A percentile compares a stretch with the other conserved stretches of the same genome.
phyloP scores from a whole-genome alignment of 2,797 vertebrate species.

The Falco biarmicus region DNA sequence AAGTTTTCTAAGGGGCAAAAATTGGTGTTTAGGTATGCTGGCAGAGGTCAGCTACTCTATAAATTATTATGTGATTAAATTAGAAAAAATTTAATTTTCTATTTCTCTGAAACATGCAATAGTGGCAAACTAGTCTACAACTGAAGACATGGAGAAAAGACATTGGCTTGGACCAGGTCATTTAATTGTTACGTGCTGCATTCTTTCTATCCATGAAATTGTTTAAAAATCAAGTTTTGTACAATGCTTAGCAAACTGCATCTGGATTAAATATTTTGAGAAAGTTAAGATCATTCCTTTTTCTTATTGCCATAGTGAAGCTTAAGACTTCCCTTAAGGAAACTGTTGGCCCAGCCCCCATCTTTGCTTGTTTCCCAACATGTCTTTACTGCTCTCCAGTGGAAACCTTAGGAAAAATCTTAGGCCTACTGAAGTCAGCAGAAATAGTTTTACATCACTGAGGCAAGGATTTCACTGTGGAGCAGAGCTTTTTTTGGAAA shows the following conservation, averaged over 20 bases:
- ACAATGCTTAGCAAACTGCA: neutral
- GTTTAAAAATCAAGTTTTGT: conserved; percentile 38
- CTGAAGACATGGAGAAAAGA: neutral
- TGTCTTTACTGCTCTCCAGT: conserved; percentile 68
- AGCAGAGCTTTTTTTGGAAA: neutral
- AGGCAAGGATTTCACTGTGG: neutral
- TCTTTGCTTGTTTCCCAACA: conserved; percentile 26
- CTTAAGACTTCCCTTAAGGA: conserved; percentile 17
- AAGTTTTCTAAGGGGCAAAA: neutral
- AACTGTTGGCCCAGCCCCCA: conserved; percentile 51
- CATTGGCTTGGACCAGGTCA: neutral
- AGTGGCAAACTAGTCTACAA: neutral
- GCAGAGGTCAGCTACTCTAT: neutral
- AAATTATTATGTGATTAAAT: neutral
- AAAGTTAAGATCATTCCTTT: conserved; percentile 16
- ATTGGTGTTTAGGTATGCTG: neutral
- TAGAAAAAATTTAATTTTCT: neutral
- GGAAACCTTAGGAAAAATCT: conserved; percentile 54
- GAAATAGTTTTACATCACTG: neutral
- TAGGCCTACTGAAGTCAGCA: neutral
- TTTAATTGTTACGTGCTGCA: neutral
- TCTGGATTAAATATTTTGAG: conserved; percentile 53
- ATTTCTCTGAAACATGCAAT: neutral
- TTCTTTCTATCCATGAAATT: neutral
- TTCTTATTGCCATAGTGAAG: neutral